Evolutionary conservation across 2,797 vertebrate species (phyloP), one percentile per base, ranked within the genome.

Genomic region (Acipenser ruthenus): DNA sequence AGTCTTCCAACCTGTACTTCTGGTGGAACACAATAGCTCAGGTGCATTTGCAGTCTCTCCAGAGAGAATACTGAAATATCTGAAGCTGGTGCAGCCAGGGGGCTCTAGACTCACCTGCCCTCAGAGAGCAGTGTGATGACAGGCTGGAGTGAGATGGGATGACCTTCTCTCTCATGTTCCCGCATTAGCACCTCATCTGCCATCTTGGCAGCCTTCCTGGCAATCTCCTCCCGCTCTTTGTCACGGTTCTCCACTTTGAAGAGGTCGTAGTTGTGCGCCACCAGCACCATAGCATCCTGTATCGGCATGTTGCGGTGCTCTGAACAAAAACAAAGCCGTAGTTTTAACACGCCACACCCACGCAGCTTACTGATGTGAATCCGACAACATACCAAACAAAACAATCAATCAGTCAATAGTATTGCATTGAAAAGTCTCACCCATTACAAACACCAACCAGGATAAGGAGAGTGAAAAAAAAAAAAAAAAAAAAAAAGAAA

Each of bases 231-330:
- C 0, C 95, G 91, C 68, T 99, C 97, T 70, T 98, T 98, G 75
- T 96, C 91, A 7, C 94, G 93, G 49, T 91, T 92, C 77, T 98
- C 96, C 0, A 88, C 87, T 81, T 97, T 98, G 80, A 94, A 97
- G 51, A 93, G 81, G 66, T 96, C 93, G 0, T 94, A 97, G 80
- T 95, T 97, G 84, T 95, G 91, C 3, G 93, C 93, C 69, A 99
- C 93, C 69, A 99, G 87, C 74, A 96, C 89, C 95, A 99, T 96
- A 79, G 97, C 96, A 2, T 99, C 97, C 53, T 92, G 93, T 75
- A 97, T 94, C 9, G 96, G 96, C 96, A 99, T 99, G 84, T 99
- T 99, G 65, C 97, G 93, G 80, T 99, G 97, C 62, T 99, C 97
- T 99, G 77, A 62, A 49, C 66, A 71, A 69, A 67, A 66, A 37